Percentiles rank a stretch among this genome's conserved stretches.
These are phyloP conservation scores for Oreochromis grahami DNA, from an alignment of 2,797 vertebrate species.

Conservation along the genomic window DNA sequence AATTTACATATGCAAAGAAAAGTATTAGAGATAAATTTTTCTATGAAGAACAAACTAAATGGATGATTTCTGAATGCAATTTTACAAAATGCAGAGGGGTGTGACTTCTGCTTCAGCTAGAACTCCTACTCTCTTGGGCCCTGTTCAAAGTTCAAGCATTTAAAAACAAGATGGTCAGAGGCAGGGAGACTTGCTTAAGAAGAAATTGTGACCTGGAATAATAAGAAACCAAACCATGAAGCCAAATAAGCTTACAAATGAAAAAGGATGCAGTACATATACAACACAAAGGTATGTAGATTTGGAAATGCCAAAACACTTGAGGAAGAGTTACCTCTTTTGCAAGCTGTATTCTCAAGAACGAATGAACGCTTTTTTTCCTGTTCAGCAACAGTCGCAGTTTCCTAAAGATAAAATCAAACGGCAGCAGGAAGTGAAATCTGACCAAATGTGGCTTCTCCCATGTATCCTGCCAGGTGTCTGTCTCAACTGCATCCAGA, in stretches of 20 bases:
- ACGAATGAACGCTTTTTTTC: accelerated
- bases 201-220: neutral
- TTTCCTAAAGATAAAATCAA: neutral
- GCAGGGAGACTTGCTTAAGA: neutral
- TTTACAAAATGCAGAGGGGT: neutral
- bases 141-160: neutral
- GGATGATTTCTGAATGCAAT: neutral
- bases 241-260: neutral
- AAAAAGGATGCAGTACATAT: neutral
- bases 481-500: neutral
- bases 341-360: neutral
- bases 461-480: neutral
- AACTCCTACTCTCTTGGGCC: neutral
- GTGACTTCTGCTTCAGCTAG: neutral
- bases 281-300: neutral
- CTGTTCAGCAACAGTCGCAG: neutral
- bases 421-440: neutral
- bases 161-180: neutral
- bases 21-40: neutral
- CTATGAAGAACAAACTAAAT: neutral
- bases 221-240: neutral
- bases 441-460: neutral
- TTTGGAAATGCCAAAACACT: neutral
- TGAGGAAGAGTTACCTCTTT: neutral
- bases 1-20: neutral